These are phyloP conservation scores for Drosophila buzzatii DNA, from an alignment of 2,888 invertebrate genomes.

Conservation along the genomic window DNA sequence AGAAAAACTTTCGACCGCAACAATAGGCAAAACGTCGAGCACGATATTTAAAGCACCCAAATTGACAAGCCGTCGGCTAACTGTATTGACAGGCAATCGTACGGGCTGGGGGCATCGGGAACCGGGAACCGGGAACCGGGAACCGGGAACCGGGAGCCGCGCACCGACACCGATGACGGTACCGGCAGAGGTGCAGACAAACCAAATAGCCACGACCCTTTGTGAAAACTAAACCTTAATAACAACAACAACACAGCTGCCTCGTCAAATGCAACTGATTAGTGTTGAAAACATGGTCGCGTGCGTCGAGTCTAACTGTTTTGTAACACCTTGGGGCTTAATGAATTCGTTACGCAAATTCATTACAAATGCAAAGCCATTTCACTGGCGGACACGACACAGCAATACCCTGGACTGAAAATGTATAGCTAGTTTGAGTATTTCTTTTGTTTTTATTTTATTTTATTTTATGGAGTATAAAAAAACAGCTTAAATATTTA, in stretches of 20 bases:
- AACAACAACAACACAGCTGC: conserved; percentile 1
- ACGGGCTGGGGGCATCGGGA: conserved; percentile 22
- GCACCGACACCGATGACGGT: conserved; percentile 36
- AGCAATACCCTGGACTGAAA: conserved; percentile 1
- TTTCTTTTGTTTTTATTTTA: not conserved
- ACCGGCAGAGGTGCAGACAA: conserved; percentile 21
- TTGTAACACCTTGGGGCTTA: conserved; percentile 50
- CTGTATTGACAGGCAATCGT: conserved; percentile 54
- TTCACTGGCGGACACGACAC: not conserved
- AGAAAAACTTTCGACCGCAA: conserved; percentile 32
- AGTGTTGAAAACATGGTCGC: conserved; percentile 56
- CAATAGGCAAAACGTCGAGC: conserved; percentile 24
- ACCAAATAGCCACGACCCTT: not conserved
- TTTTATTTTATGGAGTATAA: not conserved
- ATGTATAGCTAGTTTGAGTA: not conserved
- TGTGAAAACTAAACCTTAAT: not conserved
- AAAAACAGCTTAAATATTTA: conserved; percentile 3
- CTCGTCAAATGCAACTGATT: conserved; percentile 58
- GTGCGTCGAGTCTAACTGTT: conserved; percentile 39
- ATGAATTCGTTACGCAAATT: conserved; percentile 61
- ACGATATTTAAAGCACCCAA: conserved; percentile 48
- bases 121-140: conserved; percentile 6
- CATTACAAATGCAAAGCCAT: conserved; percentile 24
- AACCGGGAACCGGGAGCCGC: conserved; percentile 4
- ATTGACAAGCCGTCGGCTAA: conserved; percentile 53